Conservation (phyloP, 2,888 invertebrate genomes). For the Microctonus aethiopoides region DNA sequence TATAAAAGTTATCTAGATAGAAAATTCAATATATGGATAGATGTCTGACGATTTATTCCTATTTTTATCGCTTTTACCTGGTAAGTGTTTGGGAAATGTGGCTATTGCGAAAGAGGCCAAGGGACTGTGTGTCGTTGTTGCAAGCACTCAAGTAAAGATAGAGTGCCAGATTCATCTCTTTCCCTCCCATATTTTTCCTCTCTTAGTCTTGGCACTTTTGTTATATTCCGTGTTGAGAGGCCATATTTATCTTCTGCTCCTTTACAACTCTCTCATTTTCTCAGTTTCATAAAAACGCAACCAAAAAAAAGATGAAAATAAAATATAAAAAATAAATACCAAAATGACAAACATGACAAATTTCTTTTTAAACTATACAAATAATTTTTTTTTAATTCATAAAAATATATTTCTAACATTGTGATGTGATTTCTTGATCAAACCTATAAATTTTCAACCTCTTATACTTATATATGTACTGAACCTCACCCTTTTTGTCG, state of each 20-base stretch:
- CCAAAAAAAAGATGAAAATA: neutral
- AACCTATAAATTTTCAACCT: slow-evolving; percentile 1
- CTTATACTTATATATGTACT: neutral
- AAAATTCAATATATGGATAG: neutral
- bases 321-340: neutral
- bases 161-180: slow-evolving; percentile 22
- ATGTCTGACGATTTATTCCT: neutral
- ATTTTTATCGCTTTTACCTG: slow-evolving; percentile 13
- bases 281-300: neutral
- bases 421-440: neutral
- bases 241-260: slow-evolving; percentile 31
- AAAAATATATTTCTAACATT: neutral
- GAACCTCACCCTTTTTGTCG: neutral
- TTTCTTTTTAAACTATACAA: neutral
- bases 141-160: slow-evolving; percentile 29
- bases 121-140: slow-evolving; percentile 7
- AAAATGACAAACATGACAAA: neutral
- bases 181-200: too few species aligned
- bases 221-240: slow-evolving; percentile 25
- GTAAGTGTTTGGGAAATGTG: slow-evolving; percentile 25
- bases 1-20: neutral
- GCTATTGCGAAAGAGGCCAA: slow-evolving; percentile 19
- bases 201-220: slow-evolving; percentile 17
- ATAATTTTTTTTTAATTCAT: neutral
- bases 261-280: slow-evolving; percentile 34